phyloP scores from a whole-genome alignment of 2,113 vertebrate species.

The Melanerpes aurifrons region DNA sequence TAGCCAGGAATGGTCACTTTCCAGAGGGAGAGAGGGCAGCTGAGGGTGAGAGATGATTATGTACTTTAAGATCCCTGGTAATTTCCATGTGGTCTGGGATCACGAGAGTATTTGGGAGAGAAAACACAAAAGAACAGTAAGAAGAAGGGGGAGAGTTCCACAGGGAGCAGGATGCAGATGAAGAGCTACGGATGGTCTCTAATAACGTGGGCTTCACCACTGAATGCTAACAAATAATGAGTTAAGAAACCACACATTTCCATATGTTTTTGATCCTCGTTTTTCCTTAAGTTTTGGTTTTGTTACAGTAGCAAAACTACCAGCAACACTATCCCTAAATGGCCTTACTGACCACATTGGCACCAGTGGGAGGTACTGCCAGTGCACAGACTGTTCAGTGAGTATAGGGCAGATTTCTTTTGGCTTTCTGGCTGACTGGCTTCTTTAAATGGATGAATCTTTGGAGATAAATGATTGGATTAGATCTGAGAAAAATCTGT shows the following conservation, averaged over 20 bases:
- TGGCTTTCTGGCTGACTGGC: background rate
- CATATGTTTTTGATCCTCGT: accelerated
- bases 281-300: background rate
- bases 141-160: background rate
- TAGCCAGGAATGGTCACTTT: background rate
- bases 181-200: background rate
- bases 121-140: accelerated
- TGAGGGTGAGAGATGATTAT: background rate
- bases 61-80: background rate
- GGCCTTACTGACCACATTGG: background rate
- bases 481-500: background rate
- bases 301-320: background rate
- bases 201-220: background rate
- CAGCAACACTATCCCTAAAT: background rate
- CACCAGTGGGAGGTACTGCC: background rate
- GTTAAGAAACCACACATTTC: background rate
- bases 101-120: background rate
- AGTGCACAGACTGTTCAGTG: background rate
- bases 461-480: background rate
- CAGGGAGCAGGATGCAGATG: background rate
- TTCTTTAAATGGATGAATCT: background rate
- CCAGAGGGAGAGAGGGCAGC: background rate
- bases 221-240: background rate
- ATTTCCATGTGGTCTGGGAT: background rate
- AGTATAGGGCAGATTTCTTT: background rate